These are phyloP conservation scores for Balearica regulorum DNA, from an alignment of 2,797 vertebrate species.

Conservation along the genomic window DNA sequence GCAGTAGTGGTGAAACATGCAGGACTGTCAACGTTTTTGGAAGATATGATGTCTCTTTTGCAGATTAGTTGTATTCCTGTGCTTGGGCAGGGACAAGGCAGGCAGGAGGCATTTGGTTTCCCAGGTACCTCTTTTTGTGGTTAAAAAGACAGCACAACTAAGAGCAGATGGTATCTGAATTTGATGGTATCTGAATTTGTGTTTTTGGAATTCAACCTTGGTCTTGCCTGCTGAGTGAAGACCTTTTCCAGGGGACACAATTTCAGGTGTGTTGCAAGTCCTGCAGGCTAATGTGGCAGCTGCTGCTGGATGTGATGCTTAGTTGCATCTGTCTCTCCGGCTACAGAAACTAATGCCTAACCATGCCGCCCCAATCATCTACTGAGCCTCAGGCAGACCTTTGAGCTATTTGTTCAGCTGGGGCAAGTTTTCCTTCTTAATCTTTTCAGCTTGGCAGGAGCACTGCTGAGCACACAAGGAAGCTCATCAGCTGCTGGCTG, in stretches of 20 bases:
- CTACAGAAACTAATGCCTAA: slow-evolving; percentile 18
- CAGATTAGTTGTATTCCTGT: background rate
- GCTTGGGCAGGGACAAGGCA: background rate
- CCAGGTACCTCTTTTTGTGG: background rate
- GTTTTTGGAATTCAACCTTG: background rate
- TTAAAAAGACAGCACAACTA: background rate
- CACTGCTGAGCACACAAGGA: slow-evolving; percentile 62
- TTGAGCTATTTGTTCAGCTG: slow-evolving; percentile 62
- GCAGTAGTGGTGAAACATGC: background rate
- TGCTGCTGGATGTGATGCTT: background rate
- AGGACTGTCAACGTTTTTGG: background rate
- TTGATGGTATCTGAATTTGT: background rate
- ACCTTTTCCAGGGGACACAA: background rate
- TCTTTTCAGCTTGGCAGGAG: slow-evolving; percentile 58
- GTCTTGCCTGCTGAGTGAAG: background rate
- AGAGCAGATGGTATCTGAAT: background rate
- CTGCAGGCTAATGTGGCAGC: background rate
- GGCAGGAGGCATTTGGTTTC: background rate
- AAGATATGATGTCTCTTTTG: background rate
- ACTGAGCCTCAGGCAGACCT: slow-evolving; percentile 12
- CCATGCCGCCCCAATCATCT: background rate
- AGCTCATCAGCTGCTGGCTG: slow-evolving; percentile 62
- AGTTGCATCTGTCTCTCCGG: background rate
- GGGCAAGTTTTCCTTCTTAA: slow-evolving; percentile 56
- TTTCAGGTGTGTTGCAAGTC: background rate